phyloP scores from a whole-genome alignment of 1,140 invertebrate genomes.

The Bombyx mandarina region DNA sequence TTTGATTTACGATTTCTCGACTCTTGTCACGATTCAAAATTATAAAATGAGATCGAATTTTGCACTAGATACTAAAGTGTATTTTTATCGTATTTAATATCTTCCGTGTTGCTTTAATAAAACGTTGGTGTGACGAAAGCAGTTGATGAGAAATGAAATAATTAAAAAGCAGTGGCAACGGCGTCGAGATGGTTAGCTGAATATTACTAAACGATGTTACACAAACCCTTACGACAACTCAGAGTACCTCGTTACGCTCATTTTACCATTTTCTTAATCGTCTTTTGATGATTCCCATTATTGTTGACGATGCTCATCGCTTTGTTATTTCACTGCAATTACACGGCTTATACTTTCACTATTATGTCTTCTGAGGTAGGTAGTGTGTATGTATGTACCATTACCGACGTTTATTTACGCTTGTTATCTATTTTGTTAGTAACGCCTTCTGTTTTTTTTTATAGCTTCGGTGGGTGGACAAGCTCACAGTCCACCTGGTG shows the following conservation, averaged over 20 bases:
- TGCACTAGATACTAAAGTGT: too few species aligned
- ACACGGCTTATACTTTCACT: slow-evolving; percentile 44
- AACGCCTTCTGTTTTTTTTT: too few species aligned
- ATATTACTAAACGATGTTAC: slow-evolving; percentile 41
- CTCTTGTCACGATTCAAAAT: too few species aligned
- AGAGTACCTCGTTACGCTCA: slow-evolving; percentile 28
- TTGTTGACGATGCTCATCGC: slow-evolving; percentile 28
- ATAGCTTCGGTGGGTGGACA: too few species aligned
- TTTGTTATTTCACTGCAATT: slow-evolving; percentile 38
- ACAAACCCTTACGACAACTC: slow-evolving; percentile 38
- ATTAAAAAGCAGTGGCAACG: background rate
- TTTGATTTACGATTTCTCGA: background rate
- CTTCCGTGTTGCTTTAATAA: too few species aligned
- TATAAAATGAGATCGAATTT: too few species aligned
- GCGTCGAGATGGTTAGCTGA: slow-evolving; percentile 30
- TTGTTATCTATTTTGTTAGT: too few species aligned
- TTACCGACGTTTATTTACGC: background rate
- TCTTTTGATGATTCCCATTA: slow-evolving; percentile 44
- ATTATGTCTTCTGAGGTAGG: slow-evolving; percentile 7
- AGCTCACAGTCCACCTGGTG: too few species aligned
- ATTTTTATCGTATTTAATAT: too few species aligned
- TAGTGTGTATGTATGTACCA: background rate
- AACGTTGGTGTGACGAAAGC: too few species aligned
- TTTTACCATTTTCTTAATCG: slow-evolving; percentile 46
- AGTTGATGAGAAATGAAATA: slow-evolving; percentile 8